Percentiles rank a stretch among this genome's conserved stretches.
These are phyloP conservation scores for Lucinisca nassula DNA, from an alignment of 2,888 invertebrate species.

Conservation along the genomic window DNA sequence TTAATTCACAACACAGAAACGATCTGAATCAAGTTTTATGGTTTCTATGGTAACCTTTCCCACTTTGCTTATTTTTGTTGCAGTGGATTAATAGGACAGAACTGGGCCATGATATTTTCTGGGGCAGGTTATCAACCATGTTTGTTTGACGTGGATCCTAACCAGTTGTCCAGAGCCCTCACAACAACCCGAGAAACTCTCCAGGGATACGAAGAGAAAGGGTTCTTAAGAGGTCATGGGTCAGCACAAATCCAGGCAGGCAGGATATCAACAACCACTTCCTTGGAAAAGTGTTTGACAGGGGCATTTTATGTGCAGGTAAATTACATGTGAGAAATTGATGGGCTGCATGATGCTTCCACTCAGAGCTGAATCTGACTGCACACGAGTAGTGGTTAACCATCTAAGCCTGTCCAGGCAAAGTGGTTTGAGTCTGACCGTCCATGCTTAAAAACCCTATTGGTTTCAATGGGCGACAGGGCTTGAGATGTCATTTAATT, in stretches of 20 bases:
- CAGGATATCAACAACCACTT: conserved; percentile 93
- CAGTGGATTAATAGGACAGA: conserved; percentile 98
- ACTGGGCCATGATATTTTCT: conserved; percentile 99
- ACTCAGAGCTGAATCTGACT: no score
- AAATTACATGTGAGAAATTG: not conserved
- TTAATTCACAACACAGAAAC: no score
- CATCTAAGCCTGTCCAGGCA: no score
- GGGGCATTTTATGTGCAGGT: conserved; percentile 92
- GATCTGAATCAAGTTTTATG: no score
- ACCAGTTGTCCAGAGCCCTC: conserved; percentile 87
- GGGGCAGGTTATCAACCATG: conserved; percentile 95
- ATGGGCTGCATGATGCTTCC: no score
- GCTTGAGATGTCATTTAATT: no score
- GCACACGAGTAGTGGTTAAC: no score
- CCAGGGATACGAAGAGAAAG: conserved; percentile 85
- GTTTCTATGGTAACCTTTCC: no score
- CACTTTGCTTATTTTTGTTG: conserved; percentile 35
- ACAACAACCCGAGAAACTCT: not conserved
- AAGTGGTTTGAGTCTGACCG: no score
- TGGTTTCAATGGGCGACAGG: no score
- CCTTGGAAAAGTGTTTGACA: conserved; percentile 92
- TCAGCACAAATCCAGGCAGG: conserved; percentile 93
- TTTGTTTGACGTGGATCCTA: conserved; percentile 91
- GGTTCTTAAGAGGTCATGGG: conserved; percentile 93
- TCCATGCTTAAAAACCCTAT: no score